Conservation (phyloP, 2,888 invertebrate species). For the Heteromyza rotundicornis region DNA sequence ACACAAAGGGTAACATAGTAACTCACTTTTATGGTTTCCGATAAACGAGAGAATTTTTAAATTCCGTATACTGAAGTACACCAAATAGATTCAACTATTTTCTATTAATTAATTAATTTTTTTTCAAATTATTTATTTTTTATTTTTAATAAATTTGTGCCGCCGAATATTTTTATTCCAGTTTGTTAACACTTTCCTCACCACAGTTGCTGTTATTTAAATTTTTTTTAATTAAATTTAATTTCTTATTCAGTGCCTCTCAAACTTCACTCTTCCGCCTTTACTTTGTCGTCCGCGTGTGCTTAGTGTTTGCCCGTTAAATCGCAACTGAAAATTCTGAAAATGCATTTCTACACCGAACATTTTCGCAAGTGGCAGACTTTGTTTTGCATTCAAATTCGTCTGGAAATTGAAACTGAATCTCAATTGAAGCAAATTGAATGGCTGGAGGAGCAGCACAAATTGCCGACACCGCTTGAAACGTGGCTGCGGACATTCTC, state of each 20-base stretch:
- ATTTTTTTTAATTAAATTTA: too few relatives aligned
- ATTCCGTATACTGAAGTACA: neutral
- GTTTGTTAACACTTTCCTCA: too few relatives aligned
- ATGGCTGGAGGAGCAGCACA: neutral
- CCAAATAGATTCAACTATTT: too few relatives aligned
- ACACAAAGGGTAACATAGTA: too few relatives aligned
- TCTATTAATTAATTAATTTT: too few relatives aligned
- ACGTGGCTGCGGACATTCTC: too few relatives aligned
- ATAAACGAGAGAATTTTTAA: neutral
- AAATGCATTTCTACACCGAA: neutral
- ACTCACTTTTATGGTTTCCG: too few relatives aligned
- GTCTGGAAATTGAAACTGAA: conserved; percentile 6
- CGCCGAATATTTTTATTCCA: too few relatives aligned
- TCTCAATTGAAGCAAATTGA: neutral
- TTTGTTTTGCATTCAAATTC: neutral
- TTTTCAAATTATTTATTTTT: too few relatives aligned
- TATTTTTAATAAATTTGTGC: too few relatives aligned
- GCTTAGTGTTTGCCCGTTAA: neutral
- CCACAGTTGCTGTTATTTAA: too few relatives aligned
- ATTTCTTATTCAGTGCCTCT: too few relatives aligned
- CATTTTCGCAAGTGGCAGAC: neutral
- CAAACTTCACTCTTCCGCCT: conserved; percentile 7
- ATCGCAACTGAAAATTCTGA: conserved; percentile 9
- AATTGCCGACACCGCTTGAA: conserved; percentile 11
- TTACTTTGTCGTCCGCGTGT: conserved; percentile 4